Percentiles rank a stretch among this genome's conserved stretches.
phyloP scores from a whole-genome alignment of 2,797 vertebrate species.

The Scyliorhinus canicula region DNA sequence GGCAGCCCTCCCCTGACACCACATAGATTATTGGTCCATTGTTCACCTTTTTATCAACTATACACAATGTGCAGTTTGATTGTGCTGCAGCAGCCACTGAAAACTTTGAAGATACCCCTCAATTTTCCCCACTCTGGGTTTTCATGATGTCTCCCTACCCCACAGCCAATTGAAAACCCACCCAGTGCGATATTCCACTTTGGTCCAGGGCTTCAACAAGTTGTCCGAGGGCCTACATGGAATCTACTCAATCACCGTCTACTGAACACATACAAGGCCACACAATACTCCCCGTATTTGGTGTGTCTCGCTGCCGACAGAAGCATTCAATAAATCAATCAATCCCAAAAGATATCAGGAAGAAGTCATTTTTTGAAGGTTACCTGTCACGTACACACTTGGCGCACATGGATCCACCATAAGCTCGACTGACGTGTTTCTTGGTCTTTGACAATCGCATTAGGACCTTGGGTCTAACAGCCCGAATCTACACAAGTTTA shows the following conservation, averaged over 20 bases:
- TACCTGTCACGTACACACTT: constrained; percentile 97
- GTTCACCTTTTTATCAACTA: background rate
- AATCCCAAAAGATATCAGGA: background rate
- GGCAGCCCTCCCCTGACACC: background rate
- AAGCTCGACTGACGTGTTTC: constrained; percentile 94
- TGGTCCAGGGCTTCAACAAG: background rate
- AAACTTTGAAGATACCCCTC: background rate
- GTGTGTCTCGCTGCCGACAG: background rate
- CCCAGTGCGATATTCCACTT: background rate
- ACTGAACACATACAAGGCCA: background rate
- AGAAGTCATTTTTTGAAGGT: constrained; percentile 38
- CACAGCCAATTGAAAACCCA: too few species aligned
- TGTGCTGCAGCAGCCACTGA: background rate
- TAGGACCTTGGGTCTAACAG: constrained; percentile 92
- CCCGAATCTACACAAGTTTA: constrained; percentile 69
- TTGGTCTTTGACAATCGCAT: constrained; percentile 98
- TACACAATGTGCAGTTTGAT: background rate
- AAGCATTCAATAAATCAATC: background rate
- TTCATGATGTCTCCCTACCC: too few species aligned
- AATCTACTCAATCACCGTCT: background rate
- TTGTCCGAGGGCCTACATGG: background rate
- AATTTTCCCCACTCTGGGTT: background rate
- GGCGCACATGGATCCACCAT: constrained; percentile 97
- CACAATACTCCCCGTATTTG: background rate
- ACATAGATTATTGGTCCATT: background rate